These are phyloP conservation scores for Epistrophe eligans DNA, from an alignment of 2,888 invertebrate genomes.

Conservation along the genomic window DNA sequence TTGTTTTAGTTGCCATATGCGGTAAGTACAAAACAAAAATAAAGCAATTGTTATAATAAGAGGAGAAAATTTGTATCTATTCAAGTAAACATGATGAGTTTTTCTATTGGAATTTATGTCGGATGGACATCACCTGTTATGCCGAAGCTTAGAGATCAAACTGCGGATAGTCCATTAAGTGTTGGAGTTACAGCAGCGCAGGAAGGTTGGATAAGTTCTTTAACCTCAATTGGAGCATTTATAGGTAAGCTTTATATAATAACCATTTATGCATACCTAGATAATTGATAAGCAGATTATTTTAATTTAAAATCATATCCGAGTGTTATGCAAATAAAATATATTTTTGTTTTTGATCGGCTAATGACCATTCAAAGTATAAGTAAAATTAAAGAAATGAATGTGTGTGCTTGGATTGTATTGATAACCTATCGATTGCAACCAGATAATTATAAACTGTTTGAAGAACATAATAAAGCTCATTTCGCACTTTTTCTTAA, in stretches of 20 bases:
- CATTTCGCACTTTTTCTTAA: too few relatives aligned
- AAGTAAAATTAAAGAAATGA: too few relatives aligned
- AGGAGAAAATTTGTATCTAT: background rate
- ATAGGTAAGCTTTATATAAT: slow-evolving; percentile 83
- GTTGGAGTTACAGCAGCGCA: slow-evolving; percentile 85
- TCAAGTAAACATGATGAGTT: slow-evolving; percentile 88
- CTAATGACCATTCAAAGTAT: too few relatives aligned
- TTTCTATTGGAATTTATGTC: slow-evolving; percentile 88
- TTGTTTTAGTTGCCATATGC: slow-evolving; percentile 16
- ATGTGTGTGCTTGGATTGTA: too few relatives aligned
- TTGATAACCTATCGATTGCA: too few relatives aligned
- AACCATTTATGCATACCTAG: too few relatives aligned
- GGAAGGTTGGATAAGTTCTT: slow-evolving; percentile 90
- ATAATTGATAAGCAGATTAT: too few relatives aligned
- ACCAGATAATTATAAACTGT: too few relatives aligned
- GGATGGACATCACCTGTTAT: slow-evolving; percentile 91
- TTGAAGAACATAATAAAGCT: too few relatives aligned
- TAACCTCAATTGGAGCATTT: slow-evolving; percentile 89
- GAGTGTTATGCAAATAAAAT: too few relatives aligned
- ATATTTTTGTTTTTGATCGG: too few relatives aligned
- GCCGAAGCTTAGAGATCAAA: slow-evolving; percentile 85
- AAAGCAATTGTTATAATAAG: background rate
- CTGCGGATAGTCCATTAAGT: slow-evolving; percentile 83
- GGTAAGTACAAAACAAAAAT: background rate
- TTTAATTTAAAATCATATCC: too few relatives aligned